These are phyloP conservation scores for Tangara arthus DNA, from an alignment of 2,797 vertebrate species.

Conservation along the genomic window DNA sequence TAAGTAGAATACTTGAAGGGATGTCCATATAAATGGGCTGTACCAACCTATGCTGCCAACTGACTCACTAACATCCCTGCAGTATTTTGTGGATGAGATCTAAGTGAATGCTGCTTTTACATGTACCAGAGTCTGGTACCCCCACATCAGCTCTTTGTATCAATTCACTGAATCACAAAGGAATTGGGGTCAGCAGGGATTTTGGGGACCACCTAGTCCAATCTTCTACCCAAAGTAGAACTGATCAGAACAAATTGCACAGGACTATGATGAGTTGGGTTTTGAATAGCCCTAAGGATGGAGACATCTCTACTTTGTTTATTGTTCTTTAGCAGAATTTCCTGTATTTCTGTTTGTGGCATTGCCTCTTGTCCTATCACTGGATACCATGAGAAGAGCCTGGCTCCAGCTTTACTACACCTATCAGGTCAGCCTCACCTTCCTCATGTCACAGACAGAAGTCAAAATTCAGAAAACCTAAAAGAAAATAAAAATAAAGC, in stretches of 20 bases:
- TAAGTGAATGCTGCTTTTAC: not conserved
- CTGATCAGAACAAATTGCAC: not conserved
- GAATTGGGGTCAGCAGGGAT: not conserved
- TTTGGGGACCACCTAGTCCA: not conserved
- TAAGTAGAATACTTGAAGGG: not conserved
- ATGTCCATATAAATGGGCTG: not conserved
- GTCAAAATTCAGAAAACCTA: not conserved
- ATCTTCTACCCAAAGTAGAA: not conserved
- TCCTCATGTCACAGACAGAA: not conserved
- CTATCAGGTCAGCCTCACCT: not conserved
- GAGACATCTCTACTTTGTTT: not conserved
- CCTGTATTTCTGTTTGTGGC: not conserved
- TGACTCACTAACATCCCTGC: not conserved
- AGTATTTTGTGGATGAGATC: not conserved
- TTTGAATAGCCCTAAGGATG: not conserved
- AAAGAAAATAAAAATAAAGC: not conserved
- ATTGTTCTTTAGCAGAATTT: not conserved
- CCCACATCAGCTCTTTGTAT: not conserved
- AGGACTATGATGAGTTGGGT: fast-evolving
- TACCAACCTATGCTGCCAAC: not conserved
- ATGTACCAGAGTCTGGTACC: not conserved
- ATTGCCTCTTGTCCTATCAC: not conserved
- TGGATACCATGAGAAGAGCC: not conserved
- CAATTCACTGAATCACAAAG: not conserved
- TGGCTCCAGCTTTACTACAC: not conserved